phyloP scores from a whole-genome alignment of 2,888 invertebrate genomes.

The Labia minor region DNA sequence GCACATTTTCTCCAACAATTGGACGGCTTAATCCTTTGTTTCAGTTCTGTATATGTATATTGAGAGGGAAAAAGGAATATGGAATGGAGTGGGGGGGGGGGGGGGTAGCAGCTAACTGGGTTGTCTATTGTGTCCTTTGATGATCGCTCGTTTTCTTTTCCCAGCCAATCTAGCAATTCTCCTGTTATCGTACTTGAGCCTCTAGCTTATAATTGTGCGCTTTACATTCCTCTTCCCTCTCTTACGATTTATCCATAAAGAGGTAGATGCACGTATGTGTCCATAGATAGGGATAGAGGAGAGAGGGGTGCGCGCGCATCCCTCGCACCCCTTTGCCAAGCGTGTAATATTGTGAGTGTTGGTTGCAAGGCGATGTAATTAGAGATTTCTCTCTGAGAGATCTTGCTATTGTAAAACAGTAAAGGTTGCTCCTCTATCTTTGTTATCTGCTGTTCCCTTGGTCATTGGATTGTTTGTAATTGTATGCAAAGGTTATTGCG shows the following conservation, averaged over 20 bases:
- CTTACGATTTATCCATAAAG: neutral
- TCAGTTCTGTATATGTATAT: neutral
- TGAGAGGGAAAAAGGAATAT: neutral
- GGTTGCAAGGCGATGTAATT: neutral
- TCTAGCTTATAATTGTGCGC: neutral
- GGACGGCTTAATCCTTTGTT: constrained; percentile 8
- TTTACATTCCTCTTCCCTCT: neutral
- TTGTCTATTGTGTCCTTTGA: constrained; percentile 8
- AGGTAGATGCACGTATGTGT: neutral
- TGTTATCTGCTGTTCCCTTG: neutral
- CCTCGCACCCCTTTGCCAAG: neutral
- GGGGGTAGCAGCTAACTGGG: neutral
- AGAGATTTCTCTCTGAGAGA: neutral
- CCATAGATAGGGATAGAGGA: neutral
- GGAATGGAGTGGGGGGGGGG: neutral
- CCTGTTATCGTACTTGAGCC: neutral
- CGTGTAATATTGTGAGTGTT: neutral
- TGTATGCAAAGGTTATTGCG: neutral
- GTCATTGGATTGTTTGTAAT: neutral
- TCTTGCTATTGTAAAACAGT: neutral
- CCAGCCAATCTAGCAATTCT: constrained; percentile 8
- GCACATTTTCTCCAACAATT: neutral
- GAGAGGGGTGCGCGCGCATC: neutral
- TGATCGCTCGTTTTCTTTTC: constrained; percentile 4
- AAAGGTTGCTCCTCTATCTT: neutral